Evolutionary conservation across 2,888 invertebrate genomes (phyloP).

Genomic region (Andrena chrysosceles): DNA sequence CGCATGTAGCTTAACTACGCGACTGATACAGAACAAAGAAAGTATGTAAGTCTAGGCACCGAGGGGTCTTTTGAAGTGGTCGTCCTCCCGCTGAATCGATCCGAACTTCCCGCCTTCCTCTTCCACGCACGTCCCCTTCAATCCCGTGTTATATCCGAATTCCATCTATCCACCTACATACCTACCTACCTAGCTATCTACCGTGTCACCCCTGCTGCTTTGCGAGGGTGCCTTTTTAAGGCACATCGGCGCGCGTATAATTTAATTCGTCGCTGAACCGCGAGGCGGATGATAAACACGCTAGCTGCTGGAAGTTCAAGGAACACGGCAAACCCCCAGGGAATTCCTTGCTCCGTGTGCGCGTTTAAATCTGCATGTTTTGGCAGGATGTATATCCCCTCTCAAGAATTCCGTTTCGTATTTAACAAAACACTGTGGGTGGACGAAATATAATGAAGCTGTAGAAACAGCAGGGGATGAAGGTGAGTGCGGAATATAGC

Average conservation of each 20-base stretch:
- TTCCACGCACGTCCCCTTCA: constrained; percentile 48
- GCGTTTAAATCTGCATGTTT: constrained; percentile 57
- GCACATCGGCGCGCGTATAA: constrained; percentile 78
- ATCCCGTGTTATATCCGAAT: constrained; percentile 59
- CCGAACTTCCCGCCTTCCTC: constrained; percentile 47
- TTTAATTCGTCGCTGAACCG: constrained; percentile 74
- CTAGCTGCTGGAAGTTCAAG: constrained; percentile 65
- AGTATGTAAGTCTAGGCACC: constrained; percentile 36
- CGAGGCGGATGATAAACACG: constrained; percentile 81
- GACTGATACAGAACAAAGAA: constrained; percentile 54
- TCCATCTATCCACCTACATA: constrained; percentile 41
- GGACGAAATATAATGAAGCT: no score
- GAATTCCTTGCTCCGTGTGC: constrained; percentile 18
- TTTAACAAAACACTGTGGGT: background rate
- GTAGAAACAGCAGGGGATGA: no score
- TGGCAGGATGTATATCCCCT: background rate
- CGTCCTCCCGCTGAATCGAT: constrained; percentile 59
- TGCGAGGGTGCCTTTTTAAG: constrained; percentile 71
- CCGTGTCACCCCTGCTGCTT: constrained; percentile 5
- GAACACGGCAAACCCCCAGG: constrained; percentile 18
- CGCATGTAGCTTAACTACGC: constrained; percentile 58
- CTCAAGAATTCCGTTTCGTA: constrained; percentile 16
- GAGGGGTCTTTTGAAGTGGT: constrained; percentile 58
- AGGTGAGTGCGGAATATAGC: no score
- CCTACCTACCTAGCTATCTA: constrained; percentile 20